Percentiles rank a stretch among this genome's conserved stretches.
phyloP scores from a whole-genome alignment of 2,888 invertebrate genomes.

The Notodonta dromedarius region DNA sequence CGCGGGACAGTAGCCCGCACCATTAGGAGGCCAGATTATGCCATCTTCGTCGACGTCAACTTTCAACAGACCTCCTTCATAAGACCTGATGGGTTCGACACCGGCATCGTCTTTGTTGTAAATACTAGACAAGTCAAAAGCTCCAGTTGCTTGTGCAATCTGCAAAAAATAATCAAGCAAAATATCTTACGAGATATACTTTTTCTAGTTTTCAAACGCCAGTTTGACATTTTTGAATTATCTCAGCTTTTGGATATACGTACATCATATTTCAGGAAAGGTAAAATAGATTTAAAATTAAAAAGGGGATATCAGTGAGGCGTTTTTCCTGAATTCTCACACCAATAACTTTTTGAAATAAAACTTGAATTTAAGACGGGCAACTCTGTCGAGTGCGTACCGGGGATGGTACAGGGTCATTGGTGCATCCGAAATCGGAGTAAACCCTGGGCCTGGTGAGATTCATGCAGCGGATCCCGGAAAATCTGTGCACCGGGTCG shows the following conservation, averaged over 20 bases:
- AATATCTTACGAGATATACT: too few relatives aligned
- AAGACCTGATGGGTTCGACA: conserved; percentile 26
- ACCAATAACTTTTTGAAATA: too few relatives aligned
- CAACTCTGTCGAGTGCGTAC: conserved; percentile 20
- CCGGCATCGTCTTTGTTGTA: conserved; percentile 35
- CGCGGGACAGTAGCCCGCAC: conserved; percentile 13
- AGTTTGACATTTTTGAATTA: too few relatives aligned
- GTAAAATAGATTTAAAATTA: too few relatives aligned
- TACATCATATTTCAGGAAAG: too few relatives aligned
- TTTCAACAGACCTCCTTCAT: conserved; percentile 43
- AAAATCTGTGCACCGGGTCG: conserved; percentile 50
- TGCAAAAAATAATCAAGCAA: conserved; percentile 12
- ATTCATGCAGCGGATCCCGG: conserved; percentile 45
- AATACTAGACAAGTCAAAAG: conserved; percentile 41
- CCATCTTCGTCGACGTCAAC: conserved; percentile 39
- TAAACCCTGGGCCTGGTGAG: conserved; percentile 49
- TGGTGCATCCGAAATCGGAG: conserved; percentile 40
- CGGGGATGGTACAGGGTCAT: conserved; percentile 36
- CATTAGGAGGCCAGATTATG: conserved; percentile 43
- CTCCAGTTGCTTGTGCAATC: conserved; percentile 43
- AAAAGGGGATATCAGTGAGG: too few relatives aligned
- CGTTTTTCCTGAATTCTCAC: too few relatives aligned
- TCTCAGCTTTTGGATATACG: too few relatives aligned
- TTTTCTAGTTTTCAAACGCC: too few relatives aligned
- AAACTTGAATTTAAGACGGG: too few relatives aligned